These are phyloP conservation scores for Drosophila truncata DNA, from an alignment of 1,140 invertebrate genomes.

Conservation along the genomic window DNA sequence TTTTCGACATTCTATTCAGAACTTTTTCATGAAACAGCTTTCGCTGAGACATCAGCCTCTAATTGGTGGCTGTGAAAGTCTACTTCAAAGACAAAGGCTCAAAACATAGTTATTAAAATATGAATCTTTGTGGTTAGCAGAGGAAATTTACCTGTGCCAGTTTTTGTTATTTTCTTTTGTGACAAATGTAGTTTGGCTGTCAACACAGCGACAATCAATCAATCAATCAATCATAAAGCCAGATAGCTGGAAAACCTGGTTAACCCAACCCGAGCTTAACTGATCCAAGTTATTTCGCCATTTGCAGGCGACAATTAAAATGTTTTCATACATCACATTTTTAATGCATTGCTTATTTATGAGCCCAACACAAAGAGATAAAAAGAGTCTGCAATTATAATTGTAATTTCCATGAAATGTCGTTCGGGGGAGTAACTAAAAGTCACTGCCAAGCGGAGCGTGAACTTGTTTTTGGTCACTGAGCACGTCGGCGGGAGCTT, in stretches of 20 bases:
- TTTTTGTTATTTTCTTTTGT: constrained; percentile 32
- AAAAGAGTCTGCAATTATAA: constrained; percentile 53
- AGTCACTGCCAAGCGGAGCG: constrained; percentile 51
- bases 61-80: constrained; percentile 45
- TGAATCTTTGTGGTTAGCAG: constrained; percentile 16
- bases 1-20: constrained; percentile 33
- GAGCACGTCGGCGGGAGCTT: constrained; percentile 30
- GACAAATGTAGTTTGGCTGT: constrained; percentile 74
- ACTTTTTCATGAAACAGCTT: constrained; percentile 11
- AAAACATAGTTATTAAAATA: constrained; percentile 25
- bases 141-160: constrained; percentile 48
- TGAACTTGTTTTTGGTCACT: constrained; percentile 76
- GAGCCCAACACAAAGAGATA: constrained; percentile 5
- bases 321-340: constrained; percentile 55
- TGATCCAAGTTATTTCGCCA: constrained; percentile 55
- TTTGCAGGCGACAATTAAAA: constrained; percentile 75
- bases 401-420: constrained; percentile 67
- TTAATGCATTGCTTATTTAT: constrained; percentile 55
- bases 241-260: constrained; percentile 47
- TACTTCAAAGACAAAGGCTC: constrained; percentile 31
- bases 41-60: constrained; percentile 24
- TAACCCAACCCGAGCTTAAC: constrained; percentile 31
- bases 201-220: constrained; percentile 42
- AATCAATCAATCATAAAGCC: constrained; percentile 64
- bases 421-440: constrained; percentile 20